Evolutionary conservation across 2,113 vertebrate species (phyloP), one percentile per base, ranked within the genome.

Genomic region (Barnardius zonarius): DNA sequence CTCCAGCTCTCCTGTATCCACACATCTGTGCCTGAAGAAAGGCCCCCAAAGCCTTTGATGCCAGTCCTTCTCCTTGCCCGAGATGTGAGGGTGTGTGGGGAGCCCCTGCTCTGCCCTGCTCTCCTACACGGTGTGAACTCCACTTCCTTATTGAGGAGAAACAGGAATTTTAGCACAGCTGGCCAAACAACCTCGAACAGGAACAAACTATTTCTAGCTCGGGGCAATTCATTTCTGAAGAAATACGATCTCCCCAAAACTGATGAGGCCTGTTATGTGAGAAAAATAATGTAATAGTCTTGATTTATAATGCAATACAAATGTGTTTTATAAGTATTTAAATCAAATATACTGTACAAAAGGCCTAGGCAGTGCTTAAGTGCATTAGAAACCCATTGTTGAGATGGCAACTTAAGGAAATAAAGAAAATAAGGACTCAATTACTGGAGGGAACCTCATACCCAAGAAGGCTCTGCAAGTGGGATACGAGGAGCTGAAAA

Each of bases 281-380:
- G 64, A 96, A 90, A 77, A 90, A 74, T 0, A 31, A 28, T 12
- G 37, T 48, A 83, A 68, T 4, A 24, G 35, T 8, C 24, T 78
- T 39, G 44, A 75, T 37, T 86, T 76, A 35, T 23, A 92, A 76
- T 31, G 48, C 28, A 57, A 62, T 22, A 86, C n/a, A 61, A 89
- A 75, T 19, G 30, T 20, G 33, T 85, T 90, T 91, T 46, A 3
- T 61, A 90, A 35, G 30, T 33, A 88, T 64, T 92, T 73, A 87
- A 75, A 93, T 79, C n/a, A 92, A 95, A 84, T 37, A 62, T 37
- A 78, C 17, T 33, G 48, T 20, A 92, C 9, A 86, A 74, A 92
- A 86, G 31, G 24, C 69, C n/a, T 57, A 86, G 35, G 61, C 25
- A 81, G 24, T 44, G 35, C 31, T 67, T 55, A 92, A 83, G 31